Base-by-base conservation (phyloP, 2,888 invertebrate species). In the Melanostoma mellinum region DNA sequence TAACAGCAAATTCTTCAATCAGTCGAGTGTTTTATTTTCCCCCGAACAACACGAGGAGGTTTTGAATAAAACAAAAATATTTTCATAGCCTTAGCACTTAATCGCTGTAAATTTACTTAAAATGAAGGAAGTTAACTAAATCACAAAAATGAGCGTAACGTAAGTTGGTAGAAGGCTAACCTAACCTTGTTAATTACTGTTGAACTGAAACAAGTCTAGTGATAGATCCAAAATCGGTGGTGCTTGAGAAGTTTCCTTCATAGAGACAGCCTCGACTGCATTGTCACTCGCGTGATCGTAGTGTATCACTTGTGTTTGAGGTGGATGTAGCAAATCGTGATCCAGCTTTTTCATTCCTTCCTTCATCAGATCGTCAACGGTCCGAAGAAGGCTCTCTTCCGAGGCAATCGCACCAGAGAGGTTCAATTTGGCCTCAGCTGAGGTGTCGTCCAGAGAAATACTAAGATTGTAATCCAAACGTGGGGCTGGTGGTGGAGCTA, bases 231-330 rank as follows among this genome's bases (percentile, higher is more conserved):
- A 76, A 40, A 91, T 85, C 0, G 88, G 87, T n/a, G 87, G 75
- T 6, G 85, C 81, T 33, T 87, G 86, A 5, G 87, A 86, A 1
- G 89, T 89, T 56, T 89, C 89, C 75, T 91, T 90, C 88, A 91
- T 90, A 35, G 86, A 87, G 6, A 89, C 87, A 8, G 91, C 91
- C 74, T 91, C 91, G 32, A 91, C 91, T 5, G 91, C 91, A 86
- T 91, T 91, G 79, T 91, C 91, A 79, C 89, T 91, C 38, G 87
- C 90, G 85, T 91, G 90, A 75, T 91, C 91, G 38, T 91, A 91
- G 68, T 90, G 88, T 10, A 87, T 86, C 1, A 80, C 85, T 20
- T 86, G 81, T 2, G 88, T 86, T 48, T 72, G 56, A 5, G 67
- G 8, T 1, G 71, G 84, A 3, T 86, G 65, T 2, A 87, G 30